Evolutionary conservation across 37 sponge, comb jelly and placozoan species (phyloP), one percentile per base, ranked within the genome.

Genomic region (Spongilla lacustris): DNA sequence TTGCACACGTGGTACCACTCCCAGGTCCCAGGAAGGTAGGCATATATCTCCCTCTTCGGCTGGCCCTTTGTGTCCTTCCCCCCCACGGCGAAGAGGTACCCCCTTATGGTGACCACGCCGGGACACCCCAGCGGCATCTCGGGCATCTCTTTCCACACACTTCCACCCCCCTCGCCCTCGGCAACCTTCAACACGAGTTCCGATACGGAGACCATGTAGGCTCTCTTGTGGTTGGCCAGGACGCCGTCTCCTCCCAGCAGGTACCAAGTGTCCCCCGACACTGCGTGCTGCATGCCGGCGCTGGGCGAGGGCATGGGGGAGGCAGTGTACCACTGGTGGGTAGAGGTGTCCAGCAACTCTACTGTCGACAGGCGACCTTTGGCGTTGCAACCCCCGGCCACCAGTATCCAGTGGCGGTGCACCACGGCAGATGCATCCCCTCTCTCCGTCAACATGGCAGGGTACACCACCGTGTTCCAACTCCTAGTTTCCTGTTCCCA

Each of bases 1-100:
- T 48, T 36, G 21, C 71, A 83, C 24, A 88, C 88, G 0, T 67
- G 82, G 66, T 82, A 77, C 88, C 88, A 88, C 71, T 88, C 83
- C 50, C 67, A 75, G 26, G 88, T 88, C 26, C 88, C 88, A 23
- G 75, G 88, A 29, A 83, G 82, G 71, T 88, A 88, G 69, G 82
- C 68, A 78, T 82, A 28, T 9, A 88, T 46, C 50, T 88, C 83
- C 25, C 70, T 82, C 88, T 50, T 76, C 19, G 34, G 25, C 2
- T 12, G 19, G 14, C 79, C 31, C 23, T 74, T 81, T 21, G 49
- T 3, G 58, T 88, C 83, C 31, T 70, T 35, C 24, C 88, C 88
- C 0, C 88, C 88, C 0, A 88, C 77, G 2, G 77, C 83, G 49
- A 82, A 36, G 24, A 88, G 88, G 50, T 67, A 48, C 14, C 88